Conservation (phyloP, 2,888 invertebrate species). For the Lutraria lutraria region DNA sequence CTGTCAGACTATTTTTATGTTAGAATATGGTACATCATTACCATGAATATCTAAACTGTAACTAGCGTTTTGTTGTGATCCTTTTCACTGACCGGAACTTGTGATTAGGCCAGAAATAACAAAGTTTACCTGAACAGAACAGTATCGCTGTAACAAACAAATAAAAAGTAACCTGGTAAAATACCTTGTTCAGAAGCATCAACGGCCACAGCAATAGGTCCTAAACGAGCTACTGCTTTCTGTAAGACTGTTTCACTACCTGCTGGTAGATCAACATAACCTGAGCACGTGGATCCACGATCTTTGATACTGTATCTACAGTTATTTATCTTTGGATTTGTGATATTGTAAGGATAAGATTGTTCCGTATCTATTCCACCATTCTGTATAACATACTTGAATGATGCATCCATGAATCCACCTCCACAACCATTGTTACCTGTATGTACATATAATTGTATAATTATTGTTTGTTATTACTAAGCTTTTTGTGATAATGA, state of each 20-base stretch:
- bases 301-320: constrained; percentile 57
- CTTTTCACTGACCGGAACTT: no score
- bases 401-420: constrained; percentile 75
- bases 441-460: background rate
- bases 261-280: constrained; percentile 64
- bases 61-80: no score
- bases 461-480: no score
- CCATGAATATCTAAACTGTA: no score
- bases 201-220: constrained; percentile 66
- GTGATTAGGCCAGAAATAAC: no score
- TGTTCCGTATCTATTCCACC: constrained; percentile 95
- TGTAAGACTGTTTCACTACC: constrained; percentile 69
- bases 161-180: no score
- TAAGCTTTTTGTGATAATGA: no score
- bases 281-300: constrained; percentile 66
- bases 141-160: no score
- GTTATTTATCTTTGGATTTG: constrained; percentile 54
- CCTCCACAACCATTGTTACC: constrained; percentile 67
- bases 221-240: constrained; percentile 58
- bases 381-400: constrained; percentile 71
- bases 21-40: no score
- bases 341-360: constrained; percentile 91
- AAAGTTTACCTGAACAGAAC: no score
- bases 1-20: no score
- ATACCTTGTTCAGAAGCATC: constrained; percentile 56